These are phyloP conservation scores for Lontra canadensis DNA, from an alignment of 2,113 vertebrate genomes.

Conservation along the genomic window DNA sequence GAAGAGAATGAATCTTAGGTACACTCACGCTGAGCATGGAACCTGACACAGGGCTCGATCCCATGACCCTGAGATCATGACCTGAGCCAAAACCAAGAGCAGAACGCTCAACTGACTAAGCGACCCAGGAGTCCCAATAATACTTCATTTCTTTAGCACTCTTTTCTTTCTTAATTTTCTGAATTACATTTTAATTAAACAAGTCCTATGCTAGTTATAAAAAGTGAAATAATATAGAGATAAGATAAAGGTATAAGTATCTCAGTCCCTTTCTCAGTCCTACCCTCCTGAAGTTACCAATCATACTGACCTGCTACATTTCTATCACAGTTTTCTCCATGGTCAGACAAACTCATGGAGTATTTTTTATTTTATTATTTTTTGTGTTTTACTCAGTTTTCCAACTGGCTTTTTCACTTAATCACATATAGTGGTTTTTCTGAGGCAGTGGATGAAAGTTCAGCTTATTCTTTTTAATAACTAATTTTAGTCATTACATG, in stretches of 20 bases:
- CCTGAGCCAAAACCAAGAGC: background rate
- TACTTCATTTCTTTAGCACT: background rate
- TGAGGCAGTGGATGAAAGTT: background rate
- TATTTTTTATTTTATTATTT: background rate
- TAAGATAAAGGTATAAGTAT: background rate
- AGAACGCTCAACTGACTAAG: background rate
- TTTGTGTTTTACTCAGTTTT: background rate
- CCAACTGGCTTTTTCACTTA: background rate
- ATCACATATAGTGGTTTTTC: background rate
- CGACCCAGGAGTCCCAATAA: background rate
- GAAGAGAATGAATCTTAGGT: background rate
- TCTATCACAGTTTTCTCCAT: background rate
- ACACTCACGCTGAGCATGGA: background rate
- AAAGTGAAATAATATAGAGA: background rate
- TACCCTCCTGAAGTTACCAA: rapidly evolving
- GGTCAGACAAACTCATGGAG: background rate
- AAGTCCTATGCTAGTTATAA: background rate
- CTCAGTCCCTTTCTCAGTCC: background rate
- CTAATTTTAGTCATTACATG: background rate
- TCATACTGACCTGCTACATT: background rate
- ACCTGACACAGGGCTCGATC: background rate
- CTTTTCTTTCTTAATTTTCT: background rate
- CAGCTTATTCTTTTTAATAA: conserved; percentile 1
- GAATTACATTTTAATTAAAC: conserved; percentile 30
- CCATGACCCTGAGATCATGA: background rate